phyloP scores from a whole-genome alignment of 2,113 vertebrate species.

The Pollachius pollachius region DNA sequence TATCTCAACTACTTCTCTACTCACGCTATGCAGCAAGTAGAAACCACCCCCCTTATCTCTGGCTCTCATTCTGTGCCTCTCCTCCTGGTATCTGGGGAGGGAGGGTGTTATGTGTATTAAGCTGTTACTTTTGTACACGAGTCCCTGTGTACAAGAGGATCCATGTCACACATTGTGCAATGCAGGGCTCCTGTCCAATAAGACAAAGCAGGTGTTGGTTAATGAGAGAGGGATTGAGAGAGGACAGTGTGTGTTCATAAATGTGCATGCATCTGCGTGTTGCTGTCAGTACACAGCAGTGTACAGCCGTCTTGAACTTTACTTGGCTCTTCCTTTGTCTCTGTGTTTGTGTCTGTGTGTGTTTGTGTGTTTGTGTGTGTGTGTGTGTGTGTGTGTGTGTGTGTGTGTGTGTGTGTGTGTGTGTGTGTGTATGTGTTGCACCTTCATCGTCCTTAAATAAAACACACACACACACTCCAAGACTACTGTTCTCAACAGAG shows the following conservation, averaged over 20 bases:
- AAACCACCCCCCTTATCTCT: no score
- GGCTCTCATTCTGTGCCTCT: no score
- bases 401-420: neutral
- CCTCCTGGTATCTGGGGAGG: no score
- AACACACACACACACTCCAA: no score
- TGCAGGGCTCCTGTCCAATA: neutral
- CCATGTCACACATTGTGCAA: neutral
- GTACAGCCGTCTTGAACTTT: no score
- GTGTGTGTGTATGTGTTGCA: neutral
- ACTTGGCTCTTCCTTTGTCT: neutral
- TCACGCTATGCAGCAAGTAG: constrained; percentile 51
- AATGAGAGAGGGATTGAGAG: constrained; percentile 4
- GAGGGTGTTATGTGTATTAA: neutral
- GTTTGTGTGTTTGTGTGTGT: neutral
- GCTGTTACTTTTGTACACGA: constrained; percentile 6
- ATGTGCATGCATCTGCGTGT: constrained; percentile 4
- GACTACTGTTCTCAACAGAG: no score
- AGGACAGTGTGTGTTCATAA: constrained; percentile 4
- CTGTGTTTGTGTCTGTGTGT: neutral
- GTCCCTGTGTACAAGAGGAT: constrained; percentile 10
- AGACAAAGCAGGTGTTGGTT: constrained; percentile 18
- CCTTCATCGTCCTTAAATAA: no score
- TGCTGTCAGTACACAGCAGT: neutral
- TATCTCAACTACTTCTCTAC: constrained; percentile 35
- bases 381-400: neutral